Conservation (phyloP, 2,888 invertebrate species). For the Scaptomyza reducta region DNA sequence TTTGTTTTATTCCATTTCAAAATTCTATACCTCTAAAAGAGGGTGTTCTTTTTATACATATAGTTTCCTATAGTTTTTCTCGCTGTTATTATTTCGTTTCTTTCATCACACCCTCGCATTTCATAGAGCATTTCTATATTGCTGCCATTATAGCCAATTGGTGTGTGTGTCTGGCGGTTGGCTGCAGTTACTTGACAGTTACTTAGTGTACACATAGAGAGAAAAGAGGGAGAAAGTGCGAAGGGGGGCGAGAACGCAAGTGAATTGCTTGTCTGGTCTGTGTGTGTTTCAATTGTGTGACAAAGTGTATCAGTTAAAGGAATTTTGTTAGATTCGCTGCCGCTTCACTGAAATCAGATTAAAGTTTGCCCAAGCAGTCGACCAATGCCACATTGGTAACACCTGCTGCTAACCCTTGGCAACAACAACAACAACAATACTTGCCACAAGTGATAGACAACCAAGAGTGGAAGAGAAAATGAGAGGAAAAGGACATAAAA, state of each 20-base stretch:
- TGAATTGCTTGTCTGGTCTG: slow-evolving; percentile 17
- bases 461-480: background rate
- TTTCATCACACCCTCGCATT: slow-evolving; percentile 2
- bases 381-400: slow-evolving; percentile 15
- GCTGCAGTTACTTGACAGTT: slow-evolving; percentile 56
- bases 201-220: slow-evolving; percentile 36
- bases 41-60: no score
- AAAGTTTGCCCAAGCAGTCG: slow-evolving; percentile 50
- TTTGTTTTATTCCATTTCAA: no score
- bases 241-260: background rate
- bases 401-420: slow-evolving; percentile 30
- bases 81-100: no score
- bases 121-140: background rate
- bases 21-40: no score
- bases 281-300: slow-evolving; percentile 39
- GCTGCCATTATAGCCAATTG: slow-evolving; percentile 58
- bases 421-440: background rate
- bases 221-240: background rate
- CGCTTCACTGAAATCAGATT: slow-evolving; percentile 64
- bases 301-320: slow-evolving; percentile 49
- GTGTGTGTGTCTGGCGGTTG: slow-evolving; percentile 40
- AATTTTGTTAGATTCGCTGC: slow-evolving; percentile 20
- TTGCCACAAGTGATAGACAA: slow-evolving; percentile 6
- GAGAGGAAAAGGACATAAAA: slow-evolving; percentile 16
- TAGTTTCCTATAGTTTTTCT: background rate